Evolutionary conservation across 2,888 invertebrate genomes (phyloP), one percentile per base, ranked within the genome.

Genomic region (Lutraria lutraria): DNA sequence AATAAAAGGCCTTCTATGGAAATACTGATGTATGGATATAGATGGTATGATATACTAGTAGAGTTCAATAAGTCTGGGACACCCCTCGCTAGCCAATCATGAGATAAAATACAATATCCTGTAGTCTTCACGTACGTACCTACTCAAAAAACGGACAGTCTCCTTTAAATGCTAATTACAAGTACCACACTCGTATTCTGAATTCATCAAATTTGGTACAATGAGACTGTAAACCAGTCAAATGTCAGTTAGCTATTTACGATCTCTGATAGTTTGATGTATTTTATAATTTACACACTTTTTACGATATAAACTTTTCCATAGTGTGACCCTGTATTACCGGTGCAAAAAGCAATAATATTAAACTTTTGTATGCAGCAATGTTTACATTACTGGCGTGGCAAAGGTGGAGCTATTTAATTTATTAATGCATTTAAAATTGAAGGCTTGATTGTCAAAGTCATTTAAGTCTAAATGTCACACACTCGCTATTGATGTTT

Each of bases 181-280:
- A 31, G 76, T 76, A 31, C 31, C 34, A 16, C 15, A 13, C 0
- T 76, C 15, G 19, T 19, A 10, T 76, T 76, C 3, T 31, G 16
- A 76, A 34, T 31, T 76, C 76, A 76, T 31, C 76, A 76, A 76
- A 16, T 76, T 76, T 76, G 34, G 16, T 29, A 54, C 53, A 63
- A 31, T 84, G 12, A 25, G 84, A 85, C 54, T n/a, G 56, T 80
- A 85, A 85, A 85, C 15, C 84, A 84, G 54, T 85, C 80, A 85
- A 0, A 60, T 34, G 80, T 79, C 85, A 85, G 25, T 52, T 6
- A 56, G 80, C 34, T 80, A 60, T 85, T 80, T 80, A 53, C 60
- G 15, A 85, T 19, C 54, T 10, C 43, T 52, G 85, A 85, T 16
- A n/a, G 34, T 56, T 80, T 31, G 31, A 54, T 52, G 29, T 31